Evolutionary conservation across 2,797 vertebrate genomes (phyloP).

Genomic region (Rhinogobio ventralis): DNA sequence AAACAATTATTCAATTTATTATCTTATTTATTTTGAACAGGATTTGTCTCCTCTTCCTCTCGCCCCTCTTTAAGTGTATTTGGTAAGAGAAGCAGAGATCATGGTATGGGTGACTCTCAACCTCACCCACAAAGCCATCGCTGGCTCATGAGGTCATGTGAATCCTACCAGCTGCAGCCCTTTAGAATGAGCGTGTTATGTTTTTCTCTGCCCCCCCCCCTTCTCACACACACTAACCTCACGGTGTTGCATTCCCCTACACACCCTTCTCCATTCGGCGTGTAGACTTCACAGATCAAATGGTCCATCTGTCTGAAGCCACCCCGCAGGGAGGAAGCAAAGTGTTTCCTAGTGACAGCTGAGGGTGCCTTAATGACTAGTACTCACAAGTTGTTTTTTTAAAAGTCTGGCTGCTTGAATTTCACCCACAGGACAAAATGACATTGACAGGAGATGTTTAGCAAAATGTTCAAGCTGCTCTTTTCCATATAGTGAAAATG

Average conservation of each 20-base stretch:
- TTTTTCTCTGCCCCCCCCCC: conserved; percentile 43
- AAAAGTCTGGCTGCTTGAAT: conserved; percentile 57
- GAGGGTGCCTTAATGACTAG: conserved; percentile 58
- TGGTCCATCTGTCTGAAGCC: conserved; percentile 65
- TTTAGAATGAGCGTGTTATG: conserved; percentile 57
- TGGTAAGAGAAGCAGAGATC: conserved; percentile 35
- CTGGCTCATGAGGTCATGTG: conserved; percentile 70
- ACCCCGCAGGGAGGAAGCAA: conserved; percentile 64
- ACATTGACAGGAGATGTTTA: background rate
- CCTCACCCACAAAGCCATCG: conserved; percentile 59
- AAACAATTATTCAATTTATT: background rate
- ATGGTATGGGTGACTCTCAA: conserved; percentile 50
- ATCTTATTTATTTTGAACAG: background rate
- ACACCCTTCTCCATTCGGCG: conserved; percentile 49
- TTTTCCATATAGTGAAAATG: background rate
- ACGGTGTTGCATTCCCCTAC: conserved; percentile 56
- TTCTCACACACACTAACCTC: conserved; percentile 56
- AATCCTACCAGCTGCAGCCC: conserved; percentile 67
- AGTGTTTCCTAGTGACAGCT: conserved; percentile 65
- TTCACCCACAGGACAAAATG: conserved; percentile 10
- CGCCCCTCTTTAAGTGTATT: background rate
- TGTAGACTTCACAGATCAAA: conserved; percentile 62
- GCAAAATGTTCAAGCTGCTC: conserved; percentile 7
- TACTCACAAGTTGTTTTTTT: conserved; percentile 54
- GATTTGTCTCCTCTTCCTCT: conserved; percentile 1